These are phyloP conservation scores for Acromyrmex echinatior DNA, from an alignment of 1,140 invertebrate genomes.

Conservation along the genomic window DNA sequence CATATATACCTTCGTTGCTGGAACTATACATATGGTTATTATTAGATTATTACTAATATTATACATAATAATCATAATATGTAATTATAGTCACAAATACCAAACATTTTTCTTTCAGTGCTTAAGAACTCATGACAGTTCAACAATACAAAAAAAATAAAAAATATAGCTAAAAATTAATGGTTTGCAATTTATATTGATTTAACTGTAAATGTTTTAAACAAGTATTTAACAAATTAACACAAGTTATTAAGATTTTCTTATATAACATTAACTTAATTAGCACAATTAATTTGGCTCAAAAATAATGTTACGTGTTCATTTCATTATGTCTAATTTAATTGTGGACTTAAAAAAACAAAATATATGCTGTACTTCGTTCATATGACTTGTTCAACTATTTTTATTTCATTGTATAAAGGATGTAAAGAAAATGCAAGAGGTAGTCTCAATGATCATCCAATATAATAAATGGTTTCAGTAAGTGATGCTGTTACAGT, in stretches of 20 bases:
- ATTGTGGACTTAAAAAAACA: background rate
- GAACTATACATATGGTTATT: no score
- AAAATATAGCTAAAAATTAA: background rate
- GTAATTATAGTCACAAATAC: no score
- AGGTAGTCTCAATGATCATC: constrained; percentile 3
- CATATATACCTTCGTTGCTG: no score
- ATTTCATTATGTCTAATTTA: background rate
- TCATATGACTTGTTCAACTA: background rate
- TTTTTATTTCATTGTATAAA: constrained; percentile 1
- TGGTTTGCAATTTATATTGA: background rate
- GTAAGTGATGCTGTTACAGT: background rate
- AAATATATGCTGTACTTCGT: background rate
- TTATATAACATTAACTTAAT: background rate
- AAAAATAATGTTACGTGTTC: background rate
- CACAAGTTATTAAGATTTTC: background rate
- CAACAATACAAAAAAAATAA: background rate
- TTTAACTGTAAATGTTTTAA: background rate
- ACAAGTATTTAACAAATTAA: background rate
- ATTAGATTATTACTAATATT: no score
- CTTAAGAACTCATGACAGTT: background rate
- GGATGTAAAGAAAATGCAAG: background rate
- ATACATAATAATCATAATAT: no score
- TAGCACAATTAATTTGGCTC: background rate
- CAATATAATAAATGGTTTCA: background rate
- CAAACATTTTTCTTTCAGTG: no score